These are phyloP conservation scores for Montipora foliosa DNA, from an alignment of 64 coral and sea anemone species.

Conservation along the genomic window DNA sequence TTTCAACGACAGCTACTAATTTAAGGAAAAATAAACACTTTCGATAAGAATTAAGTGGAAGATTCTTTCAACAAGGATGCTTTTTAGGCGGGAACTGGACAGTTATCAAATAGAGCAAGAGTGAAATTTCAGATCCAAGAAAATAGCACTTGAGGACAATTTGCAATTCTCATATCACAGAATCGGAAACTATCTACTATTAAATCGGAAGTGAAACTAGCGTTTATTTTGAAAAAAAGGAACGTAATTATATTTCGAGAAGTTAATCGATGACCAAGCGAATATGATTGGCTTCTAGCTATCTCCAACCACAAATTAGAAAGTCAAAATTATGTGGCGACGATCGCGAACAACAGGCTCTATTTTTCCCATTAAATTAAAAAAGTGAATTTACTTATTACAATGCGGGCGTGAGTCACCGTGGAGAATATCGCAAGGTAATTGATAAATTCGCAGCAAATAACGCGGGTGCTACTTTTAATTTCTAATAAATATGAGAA, in stretches of 20 bases:
- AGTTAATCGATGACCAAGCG: background rate
- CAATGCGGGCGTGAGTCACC: constrained; percentile 15
- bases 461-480: constrained; percentile 43
- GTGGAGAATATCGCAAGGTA: constrained; percentile 10
- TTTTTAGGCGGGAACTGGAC: background rate
- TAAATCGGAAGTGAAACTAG: constrained; percentile 26
- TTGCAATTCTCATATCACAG: background rate
- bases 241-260: constrained; percentile 2
- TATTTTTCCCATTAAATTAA: constrained; percentile 38
- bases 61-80: background rate
- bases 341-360: background rate
- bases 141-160: constrained; percentile 20
- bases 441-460: constrained; percentile 40
- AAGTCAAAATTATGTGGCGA: constrained; percentile 17
- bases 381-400: constrained; percentile 66
- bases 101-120: background rate
- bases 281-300: background rate
- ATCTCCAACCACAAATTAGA: constrained; percentile 35
- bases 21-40: constrained; percentile 13
- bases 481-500: constrained; percentile 61
- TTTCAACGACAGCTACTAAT: background rate
- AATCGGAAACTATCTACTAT: constrained; percentile 23
- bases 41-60: background rate
- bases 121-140: background rate
- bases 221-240: background rate